A percentile compares a stretch with the other conserved stretches of the same genome.
Evolutionary conservation across 2,888 invertebrate genomes (phyloP).

Genomic region (Dryobotodes eremita): DNA sequence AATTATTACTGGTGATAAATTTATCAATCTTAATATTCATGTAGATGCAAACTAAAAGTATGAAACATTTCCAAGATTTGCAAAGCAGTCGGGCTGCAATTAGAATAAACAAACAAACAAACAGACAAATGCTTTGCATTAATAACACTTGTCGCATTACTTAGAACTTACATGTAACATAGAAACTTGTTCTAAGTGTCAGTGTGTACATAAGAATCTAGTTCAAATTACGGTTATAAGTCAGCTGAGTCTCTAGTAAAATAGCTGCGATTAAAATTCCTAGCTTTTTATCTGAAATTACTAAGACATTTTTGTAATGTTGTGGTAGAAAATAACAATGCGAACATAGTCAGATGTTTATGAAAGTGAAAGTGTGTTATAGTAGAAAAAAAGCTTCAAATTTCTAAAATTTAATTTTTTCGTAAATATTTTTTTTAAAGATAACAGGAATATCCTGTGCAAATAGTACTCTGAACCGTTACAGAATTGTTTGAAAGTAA

Average conservation of each 20-base stretch:
- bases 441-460: neutral
- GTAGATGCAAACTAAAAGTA: conserved; percentile 23
- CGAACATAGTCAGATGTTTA: neutral
- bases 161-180: conserved; percentile 33
- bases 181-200: conserved; percentile 48
- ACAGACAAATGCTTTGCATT: conserved; percentile 52
- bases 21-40: conserved; percentile 23
- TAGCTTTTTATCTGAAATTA: conserved; percentile 23
- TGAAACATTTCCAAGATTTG: conserved; percentile 30
- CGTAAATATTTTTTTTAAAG: no score
- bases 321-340: neutral
- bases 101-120: conserved; percentile 59
- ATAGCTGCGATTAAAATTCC: conserved; percentile 37
- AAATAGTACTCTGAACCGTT: no score
- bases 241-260: conserved; percentile 32
- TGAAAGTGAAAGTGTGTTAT: neutral
- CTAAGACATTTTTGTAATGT: neutral
- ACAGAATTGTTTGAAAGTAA: neutral
- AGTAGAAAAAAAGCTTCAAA: neutral
- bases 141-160: conserved; percentile 37
- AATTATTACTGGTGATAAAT: neutral
- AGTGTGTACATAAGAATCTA: conserved; percentile 61
- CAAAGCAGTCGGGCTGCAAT: conserved; percentile 30
- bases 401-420: neutral
- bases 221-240: conserved; percentile 54